Evolutionary conservation across 2,113 vertebrate species (phyloP), one percentile per base, ranked within the genome.

Genomic region (Ornithorhynchus anatinus): DNA sequence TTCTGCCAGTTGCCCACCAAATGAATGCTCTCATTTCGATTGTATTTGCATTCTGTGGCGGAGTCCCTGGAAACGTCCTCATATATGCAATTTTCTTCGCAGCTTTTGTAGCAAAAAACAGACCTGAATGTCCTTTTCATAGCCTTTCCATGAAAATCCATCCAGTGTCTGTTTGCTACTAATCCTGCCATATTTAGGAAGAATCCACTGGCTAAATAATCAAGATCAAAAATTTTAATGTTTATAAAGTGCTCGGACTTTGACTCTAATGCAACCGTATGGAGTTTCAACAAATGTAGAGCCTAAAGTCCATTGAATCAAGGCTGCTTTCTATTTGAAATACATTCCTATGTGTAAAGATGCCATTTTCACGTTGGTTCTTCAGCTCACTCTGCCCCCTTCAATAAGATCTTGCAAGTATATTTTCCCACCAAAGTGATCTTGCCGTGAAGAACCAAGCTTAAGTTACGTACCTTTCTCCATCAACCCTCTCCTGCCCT

Each of bases 31-130:
- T 58, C 8, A 31, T 39, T 13, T 75, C 14, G 25, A 35, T 57
- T 70, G 48, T 56, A 15, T 39, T 42, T 67, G 4, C 3, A 62
- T 66, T 79, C 75, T 43, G 50, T 58, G 9, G 43, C 36, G 60
- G 33, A 69, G 72, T 48, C 59, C 75, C 52, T 54, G 35, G 64
- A 51, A 68, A 64, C 19, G 23, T 33, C 35, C 23, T 35, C 33
- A 47, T 22, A 31, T 53, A 10, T 52, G 6, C 62, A 72, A 68
- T 19, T 39, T 17, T 57, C 45, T 11, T 56, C 23, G n/a, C 10
- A 63, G 35, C 12, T 56, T 79, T 53, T 63, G 67, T 72, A 72
- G 32, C 3, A 60, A 83, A 72, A 36, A 7, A 23, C 47, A 64
- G 32, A 53, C 5, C 47, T 12, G 58, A 14, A 53, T 38, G 32